Evolutionary conservation across 30 jellyfish, hydroid and myxozoan genomes (phyloP).

Genomic region (Turritopsis rubra): DNA sequence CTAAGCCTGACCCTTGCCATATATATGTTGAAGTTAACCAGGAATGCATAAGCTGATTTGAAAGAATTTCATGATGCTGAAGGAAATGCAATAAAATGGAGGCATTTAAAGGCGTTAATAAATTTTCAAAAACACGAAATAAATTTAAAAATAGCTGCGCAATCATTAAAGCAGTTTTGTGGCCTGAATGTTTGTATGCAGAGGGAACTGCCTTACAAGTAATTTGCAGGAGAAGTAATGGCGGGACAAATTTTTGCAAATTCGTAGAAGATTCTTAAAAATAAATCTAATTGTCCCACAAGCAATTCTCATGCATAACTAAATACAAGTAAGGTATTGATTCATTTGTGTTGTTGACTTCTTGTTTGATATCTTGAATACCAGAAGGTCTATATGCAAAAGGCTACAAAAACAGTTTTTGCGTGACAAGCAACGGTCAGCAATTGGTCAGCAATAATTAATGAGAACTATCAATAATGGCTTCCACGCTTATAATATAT

Average conservation of each 20-base stretch:
- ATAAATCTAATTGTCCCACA: too few species aligned
- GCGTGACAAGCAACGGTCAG: not conserved
- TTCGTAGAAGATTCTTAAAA: too few species aligned
- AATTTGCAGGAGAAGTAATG: too few species aligned
- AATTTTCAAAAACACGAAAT: conserved; percentile 37
- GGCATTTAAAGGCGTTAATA: not conserved
- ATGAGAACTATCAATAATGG: too few species aligned
- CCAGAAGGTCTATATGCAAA: conserved; percentile 7
- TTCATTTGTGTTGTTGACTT: not conserved
- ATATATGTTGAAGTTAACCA: conserved; percentile 35
- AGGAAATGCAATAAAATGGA: conserved; percentile 25
- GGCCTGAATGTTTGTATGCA: conserved; percentile 27
- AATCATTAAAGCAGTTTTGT: conserved; percentile 40
- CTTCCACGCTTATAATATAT: too few species aligned
- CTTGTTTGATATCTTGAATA: not conserved
- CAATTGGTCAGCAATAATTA: not conserved
- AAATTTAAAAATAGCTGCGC: conserved; percentile 44
- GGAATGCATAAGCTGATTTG: conserved; percentile 50
- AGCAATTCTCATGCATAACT: conserved; percentile 28
- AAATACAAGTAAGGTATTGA: not conserved
- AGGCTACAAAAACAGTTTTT: not conserved
- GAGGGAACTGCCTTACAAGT: too few species aligned
- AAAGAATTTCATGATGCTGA: conserved; percentile 18
- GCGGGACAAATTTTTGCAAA: too few species aligned
- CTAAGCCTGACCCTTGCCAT: conserved; percentile 41